phyloP scores from a whole-genome alignment of 2,888 invertebrate genomes.

The Drosophila melanosoma region DNA sequence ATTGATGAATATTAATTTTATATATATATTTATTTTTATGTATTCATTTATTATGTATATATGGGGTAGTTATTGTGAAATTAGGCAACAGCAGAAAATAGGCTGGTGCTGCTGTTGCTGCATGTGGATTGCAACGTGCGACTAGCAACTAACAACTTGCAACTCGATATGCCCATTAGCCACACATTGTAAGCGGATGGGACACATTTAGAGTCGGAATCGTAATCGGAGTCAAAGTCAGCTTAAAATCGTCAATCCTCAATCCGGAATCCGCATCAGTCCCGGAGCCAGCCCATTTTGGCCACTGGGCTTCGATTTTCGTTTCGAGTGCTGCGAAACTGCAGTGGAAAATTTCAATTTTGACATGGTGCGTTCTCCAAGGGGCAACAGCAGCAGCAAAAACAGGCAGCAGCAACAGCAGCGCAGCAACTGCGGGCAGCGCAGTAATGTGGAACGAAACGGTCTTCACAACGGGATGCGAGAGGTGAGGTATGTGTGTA shows the following conservation, averaged over 20 bases:
- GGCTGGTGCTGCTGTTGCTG: slow-evolving; percentile 25
- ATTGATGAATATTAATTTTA: neutral
- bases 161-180: slow-evolving; percentile 63
- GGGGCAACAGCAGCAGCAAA: slow-evolving; percentile 31
- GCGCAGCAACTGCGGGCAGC: slow-evolving; percentile 51
- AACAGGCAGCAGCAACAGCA: slow-evolving; percentile 23
- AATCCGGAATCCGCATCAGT: slow-evolving; percentile 16
- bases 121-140: slow-evolving; percentile 39
- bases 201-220: neutral
- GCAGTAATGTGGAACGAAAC: slow-evolving; percentile 71
- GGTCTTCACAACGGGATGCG: slow-evolving; percentile 56
- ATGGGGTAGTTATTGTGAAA: slow-evolving; percentile 53
- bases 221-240: neutral
- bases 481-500: slow-evolving; percentile 5
- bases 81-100: slow-evolving; percentile 35
- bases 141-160: slow-evolving; percentile 35
- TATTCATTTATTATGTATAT: neutral
- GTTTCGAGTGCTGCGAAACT: slow-evolving; percentile 62
- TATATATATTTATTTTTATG: slow-evolving; percentile 17
- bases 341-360: slow-evolving; percentile 78
- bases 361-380: slow-evolving; percentile 68
- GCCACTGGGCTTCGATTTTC: slow-evolving; percentile 68
- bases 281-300: slow-evolving; percentile 42
- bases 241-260: neutral
- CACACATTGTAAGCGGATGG: slow-evolving; percentile 48